Percentiles rank a stretch among this genome's conserved stretches.
phyloP scores from a whole-genome alignment of 2,113 vertebrate species.

The Vidua chalybeata region DNA sequence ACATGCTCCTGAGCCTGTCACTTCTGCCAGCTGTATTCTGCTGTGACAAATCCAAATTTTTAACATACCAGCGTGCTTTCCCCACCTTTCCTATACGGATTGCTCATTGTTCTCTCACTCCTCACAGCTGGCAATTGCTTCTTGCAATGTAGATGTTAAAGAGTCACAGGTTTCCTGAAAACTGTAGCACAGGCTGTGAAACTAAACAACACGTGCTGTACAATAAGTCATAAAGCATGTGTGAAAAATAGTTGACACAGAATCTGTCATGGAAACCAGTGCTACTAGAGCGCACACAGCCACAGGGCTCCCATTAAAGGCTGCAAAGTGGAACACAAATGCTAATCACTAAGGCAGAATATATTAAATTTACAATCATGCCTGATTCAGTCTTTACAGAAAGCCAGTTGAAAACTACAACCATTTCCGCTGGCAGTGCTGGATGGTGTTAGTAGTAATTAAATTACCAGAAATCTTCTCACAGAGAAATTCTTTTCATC shows the following conservation, averaged over 20 bases:
- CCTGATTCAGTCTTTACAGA: slow-evolving; percentile 10
- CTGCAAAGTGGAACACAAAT: slow-evolving; percentile 28
- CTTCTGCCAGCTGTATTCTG: slow-evolving; percentile 15
- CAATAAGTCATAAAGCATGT: slow-evolving; percentile 50
- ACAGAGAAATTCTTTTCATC: neutral
- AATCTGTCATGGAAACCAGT: slow-evolving; percentile 44
- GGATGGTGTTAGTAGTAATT: slow-evolving; percentile 18
- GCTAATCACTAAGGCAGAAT: slow-evolving; percentile 37
- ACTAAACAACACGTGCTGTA: slow-evolving; percentile 30
- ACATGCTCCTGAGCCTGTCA: neutral
- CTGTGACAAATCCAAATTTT: slow-evolving; percentile 35
- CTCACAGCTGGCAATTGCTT: neutral
- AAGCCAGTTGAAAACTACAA: slow-evolving; percentile 41
- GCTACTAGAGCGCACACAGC: neutral
- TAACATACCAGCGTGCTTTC: neutral
- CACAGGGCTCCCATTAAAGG: slow-evolving; percentile 49
- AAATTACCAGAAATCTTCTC: slow-evolving; percentile 45
- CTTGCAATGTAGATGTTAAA: neutral
- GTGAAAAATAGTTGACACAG: slow-evolving; percentile 45
- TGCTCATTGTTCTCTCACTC: slow-evolving; percentile 34
- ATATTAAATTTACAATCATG: slow-evolving; percentile 38
- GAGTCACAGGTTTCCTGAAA: slow-evolving; percentile 47
- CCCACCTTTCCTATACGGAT: neutral
- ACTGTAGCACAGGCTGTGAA: neutral
- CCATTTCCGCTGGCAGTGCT: neutral